Evolutionary conservation across 2,113 vertebrate genomes (phyloP), one percentile per base, ranked within the genome.

Genomic region (Pseudorasbora parva): DNA sequence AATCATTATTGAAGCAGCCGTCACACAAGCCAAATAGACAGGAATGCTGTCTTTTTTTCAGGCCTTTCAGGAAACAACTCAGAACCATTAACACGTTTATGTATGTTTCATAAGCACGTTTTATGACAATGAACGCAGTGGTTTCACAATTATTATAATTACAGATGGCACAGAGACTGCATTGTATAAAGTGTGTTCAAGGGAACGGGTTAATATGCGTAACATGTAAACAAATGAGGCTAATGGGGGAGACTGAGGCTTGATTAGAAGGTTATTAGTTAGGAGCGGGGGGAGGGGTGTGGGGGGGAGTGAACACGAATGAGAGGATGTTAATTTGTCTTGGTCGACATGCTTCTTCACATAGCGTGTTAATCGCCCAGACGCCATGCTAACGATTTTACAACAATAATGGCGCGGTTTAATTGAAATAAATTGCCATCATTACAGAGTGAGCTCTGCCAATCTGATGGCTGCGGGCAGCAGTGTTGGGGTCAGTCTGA

Each of bases 341-440:
- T 62, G 51, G 87, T 88, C 84, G 71, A 83, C 62, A 83, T 69
- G 77, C 62, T 33, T 86, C 80, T 87, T 88, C 79, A 68, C 83
- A 82, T 86, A 19, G 84, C 45, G 71, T 77, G 88, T 86, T 88
- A 92, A 92, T 88, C 81, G 59, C 74, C 76, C 10, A 66, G 90
- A 91, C 76, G 85, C 88, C 88, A 85, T 82, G 83, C 84, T 85
- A 90, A 89, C 57, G 33, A 60, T 89, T 89, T 88, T 86, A 89
- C 90, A 89, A 88, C 90, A 92, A 92, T 91, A 92, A 91, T 84
- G 78, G 85, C 85, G 82, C 84, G 66, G 82, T 90, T 92, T 90
- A 89, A 90, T 89, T 90, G 82, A 92, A 91, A 92, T 90, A 82
- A 92, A 93, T 93, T 89, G 85, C 86, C 68, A 14, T 92, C 86